Percentiles rank a stretch among this genome's conserved stretches.
These are phyloP conservation scores for Germaria angustata DNA, from an alignment of 2,888 invertebrate genomes.

Conservation along the genomic window DNA sequence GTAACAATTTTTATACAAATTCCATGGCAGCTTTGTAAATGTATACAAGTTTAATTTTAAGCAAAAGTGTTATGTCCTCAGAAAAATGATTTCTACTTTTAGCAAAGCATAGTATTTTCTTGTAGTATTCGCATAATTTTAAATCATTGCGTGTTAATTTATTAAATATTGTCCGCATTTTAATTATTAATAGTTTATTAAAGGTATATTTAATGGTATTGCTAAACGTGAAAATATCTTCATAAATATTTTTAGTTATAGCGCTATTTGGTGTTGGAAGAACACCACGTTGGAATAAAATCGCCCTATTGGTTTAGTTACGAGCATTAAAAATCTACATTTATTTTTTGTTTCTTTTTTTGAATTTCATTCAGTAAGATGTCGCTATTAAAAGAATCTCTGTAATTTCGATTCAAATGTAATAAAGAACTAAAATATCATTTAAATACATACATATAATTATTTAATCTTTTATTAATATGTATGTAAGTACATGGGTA, in stretches of 20 bases:
- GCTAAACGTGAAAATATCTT: no score
- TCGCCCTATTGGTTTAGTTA: neutral
- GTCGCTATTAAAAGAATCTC: slow-evolving; percentile 8
- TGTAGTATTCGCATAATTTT: slow-evolving; percentile 47
- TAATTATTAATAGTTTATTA: no score
- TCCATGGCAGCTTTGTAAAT: slow-evolving; percentile 72
- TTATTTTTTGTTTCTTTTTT: slow-evolving; percentile 1
- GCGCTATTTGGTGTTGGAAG: no score
- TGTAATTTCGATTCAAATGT: slow-evolving; percentile 57
- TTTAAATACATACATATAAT: slow-evolving; percentile 19
- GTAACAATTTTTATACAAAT: slow-evolving; percentile 45
- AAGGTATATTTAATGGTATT: no score
- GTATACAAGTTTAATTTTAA: slow-evolving; percentile 63
- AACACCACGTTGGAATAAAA: no score
- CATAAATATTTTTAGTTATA: no score
- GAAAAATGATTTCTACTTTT: slow-evolving; percentile 10
- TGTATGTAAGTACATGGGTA: no score
- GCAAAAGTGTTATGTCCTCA: slow-evolving; percentile 35
- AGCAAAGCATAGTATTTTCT: slow-evolving; percentile 54
- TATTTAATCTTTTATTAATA: neutral
- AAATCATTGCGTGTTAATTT: slow-evolving; percentile 39
- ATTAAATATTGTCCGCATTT: slow-evolving; percentile 32
- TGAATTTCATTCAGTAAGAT: slow-evolving; percentile 42
- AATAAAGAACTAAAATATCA: slow-evolving; percentile 57
- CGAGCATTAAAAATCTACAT: neutral